These are phyloP conservation scores for Ophioninae sp. DNA, from an alignment of 2,888 invertebrate species.

Conservation along the genomic window DNA sequence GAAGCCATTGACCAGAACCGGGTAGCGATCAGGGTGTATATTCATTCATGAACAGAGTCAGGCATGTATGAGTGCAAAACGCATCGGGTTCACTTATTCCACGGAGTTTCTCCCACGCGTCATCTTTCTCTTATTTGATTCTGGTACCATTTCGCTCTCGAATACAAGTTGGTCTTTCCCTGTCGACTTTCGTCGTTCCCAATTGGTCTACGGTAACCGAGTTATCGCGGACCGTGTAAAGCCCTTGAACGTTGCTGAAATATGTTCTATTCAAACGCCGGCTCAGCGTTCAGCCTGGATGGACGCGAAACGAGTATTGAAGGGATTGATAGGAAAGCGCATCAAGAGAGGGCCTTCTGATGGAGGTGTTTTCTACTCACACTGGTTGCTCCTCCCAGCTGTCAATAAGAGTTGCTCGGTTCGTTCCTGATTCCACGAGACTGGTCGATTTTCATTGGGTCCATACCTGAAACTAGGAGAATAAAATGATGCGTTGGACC, in stretches of 20 bases:
- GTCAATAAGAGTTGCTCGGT: not conserved
- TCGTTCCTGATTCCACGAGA: not conserved
- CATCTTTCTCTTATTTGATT: slow-evolving; percentile 15
- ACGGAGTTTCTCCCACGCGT: slow-evolving; percentile 27
- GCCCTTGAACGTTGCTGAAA: slow-evolving; percentile 56
- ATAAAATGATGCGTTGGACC: not conserved
- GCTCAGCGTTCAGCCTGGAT: slow-evolving; percentile 14
- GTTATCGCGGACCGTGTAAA: slow-evolving; percentile 55
- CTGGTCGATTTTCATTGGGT: slow-evolving; percentile 17
- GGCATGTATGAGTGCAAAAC: slow-evolving; percentile 44
- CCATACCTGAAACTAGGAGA: not conserved
- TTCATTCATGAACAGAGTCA: slow-evolving; percentile 29
- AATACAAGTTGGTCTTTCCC: slow-evolving; percentile 5
- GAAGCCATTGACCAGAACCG: slow-evolving; percentile 24
- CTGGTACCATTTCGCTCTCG: not conserved
- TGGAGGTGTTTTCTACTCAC: not conserved
- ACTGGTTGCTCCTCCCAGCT: not conserved
- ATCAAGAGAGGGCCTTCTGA: not conserved
- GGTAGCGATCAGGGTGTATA: slow-evolving; percentile 15
- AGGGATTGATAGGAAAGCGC: slow-evolving; percentile 42
- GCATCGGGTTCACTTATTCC: slow-evolving; percentile 55
- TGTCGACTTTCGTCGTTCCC: slow-evolving; percentile 32
- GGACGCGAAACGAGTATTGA: slow-evolving; percentile 40
- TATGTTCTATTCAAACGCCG: slow-evolving; percentile 48
- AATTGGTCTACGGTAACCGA: slow-evolving; percentile 53